Evolutionary conservation across 2,888 invertebrate genomes (phyloP).

Genomic region (Nesidiocoris tenuis): DNA sequence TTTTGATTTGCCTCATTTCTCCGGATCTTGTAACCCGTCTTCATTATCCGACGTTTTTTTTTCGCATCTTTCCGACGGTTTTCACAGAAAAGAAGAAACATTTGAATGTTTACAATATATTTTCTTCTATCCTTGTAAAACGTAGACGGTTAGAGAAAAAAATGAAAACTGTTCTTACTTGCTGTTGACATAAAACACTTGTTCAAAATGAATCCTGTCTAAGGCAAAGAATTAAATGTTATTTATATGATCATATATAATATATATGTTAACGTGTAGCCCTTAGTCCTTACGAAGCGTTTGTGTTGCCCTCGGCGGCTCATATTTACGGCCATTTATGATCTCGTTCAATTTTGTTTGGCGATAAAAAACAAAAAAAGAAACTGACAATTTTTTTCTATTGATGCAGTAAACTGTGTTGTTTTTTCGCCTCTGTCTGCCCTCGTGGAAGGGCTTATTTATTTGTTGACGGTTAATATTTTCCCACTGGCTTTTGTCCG

Average conservation of each 20-base stretch:
- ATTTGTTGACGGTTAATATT: neutral
- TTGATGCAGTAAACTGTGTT: neutral
- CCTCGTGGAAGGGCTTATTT: neutral
- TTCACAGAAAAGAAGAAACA: slow-evolving; percentile 2
- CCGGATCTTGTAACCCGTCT: neutral
- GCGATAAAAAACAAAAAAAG: too few species aligned
- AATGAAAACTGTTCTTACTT: slow-evolving; percentile 27
- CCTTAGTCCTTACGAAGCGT: slow-evolving; percentile 20
- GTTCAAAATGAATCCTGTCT: slow-evolving; percentile 31
- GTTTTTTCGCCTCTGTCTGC: neutral
- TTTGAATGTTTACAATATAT: neutral
- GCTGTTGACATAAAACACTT: slow-evolving; percentile 32
- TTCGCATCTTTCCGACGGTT: neutral
- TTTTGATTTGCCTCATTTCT: neutral
- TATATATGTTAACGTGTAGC: slow-evolving; percentile 38
- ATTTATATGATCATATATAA: slow-evolving; percentile 34
- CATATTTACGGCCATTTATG: slow-evolving; percentile 21
- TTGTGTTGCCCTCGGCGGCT: slow-evolving; percentile 31
- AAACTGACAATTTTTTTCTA: neutral
- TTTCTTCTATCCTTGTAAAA: slow-evolving; percentile 13
- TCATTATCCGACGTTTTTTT: slow-evolving; percentile 1
- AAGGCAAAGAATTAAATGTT: slow-evolving; percentile 32
- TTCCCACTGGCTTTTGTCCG: too few species aligned
- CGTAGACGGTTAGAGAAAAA: slow-evolving; percentile 11
- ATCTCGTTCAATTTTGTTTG: slow-evolving; percentile 27